These are phyloP conservation scores for Fregetta grallaria DNA, from an alignment of 2,113 vertebrate species.

Conservation along the genomic window DNA sequence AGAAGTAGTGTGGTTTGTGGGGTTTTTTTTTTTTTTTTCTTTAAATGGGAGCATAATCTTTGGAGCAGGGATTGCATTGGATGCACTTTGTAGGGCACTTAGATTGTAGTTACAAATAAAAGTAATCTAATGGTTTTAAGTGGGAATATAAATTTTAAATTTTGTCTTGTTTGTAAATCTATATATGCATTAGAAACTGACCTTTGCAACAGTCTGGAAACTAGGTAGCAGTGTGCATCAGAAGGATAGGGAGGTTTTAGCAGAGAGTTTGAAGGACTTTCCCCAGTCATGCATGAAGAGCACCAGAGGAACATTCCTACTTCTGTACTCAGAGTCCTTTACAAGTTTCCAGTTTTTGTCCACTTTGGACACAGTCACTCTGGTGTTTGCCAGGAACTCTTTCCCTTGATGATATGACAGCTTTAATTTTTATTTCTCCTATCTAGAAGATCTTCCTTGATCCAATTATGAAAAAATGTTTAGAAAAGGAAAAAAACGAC, in stretches of 20 bases:
- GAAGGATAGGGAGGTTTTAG: background rate
- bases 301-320: background rate
- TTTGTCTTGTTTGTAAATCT: background rate
- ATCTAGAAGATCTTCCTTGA: background rate
- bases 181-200: background rate
- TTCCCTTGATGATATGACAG: background rate
- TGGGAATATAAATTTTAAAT: background rate
- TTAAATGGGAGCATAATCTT: background rate
- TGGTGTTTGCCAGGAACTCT: background rate
- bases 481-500: slow-evolving; percentile 95
- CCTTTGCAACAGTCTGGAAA: background rate
- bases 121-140: background rate
- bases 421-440: background rate
- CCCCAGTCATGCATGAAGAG: background rate
- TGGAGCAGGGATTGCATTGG: background rate
- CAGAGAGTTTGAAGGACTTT: background rate
- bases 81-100: background rate
- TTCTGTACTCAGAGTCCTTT: background rate
- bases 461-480: slow-evolving; percentile 89
- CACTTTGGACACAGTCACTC: background rate
- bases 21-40: background rate
- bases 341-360: background rate
- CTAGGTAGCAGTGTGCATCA: background rate
- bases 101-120: background rate
- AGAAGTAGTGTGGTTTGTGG: background rate